Base-by-base conservation (phyloP, 2,888 invertebrate species). In the Lasioglossum villosulum region DNA sequence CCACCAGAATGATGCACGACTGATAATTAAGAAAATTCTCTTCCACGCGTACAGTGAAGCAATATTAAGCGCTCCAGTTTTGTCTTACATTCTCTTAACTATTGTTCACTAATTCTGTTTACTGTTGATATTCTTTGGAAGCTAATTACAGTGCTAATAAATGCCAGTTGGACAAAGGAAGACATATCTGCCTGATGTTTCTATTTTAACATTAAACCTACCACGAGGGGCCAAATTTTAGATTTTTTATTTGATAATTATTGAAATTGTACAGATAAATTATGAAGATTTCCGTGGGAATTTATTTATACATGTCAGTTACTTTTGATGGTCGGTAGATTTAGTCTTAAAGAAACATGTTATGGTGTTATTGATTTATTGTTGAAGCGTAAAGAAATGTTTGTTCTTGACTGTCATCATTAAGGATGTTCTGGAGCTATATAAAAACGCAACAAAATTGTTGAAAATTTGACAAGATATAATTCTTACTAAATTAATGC, bases 1-100 rank as follows among this genome's bases (percentile, higher is more conserved):
- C 23, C 5, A 42, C 63, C 37, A 14, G 37, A n/a, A 48, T 45
- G 72, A 72, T 80, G 66, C 52, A 75, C 70, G 70, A 16, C 74
- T 73, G 68, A 70, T 59, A 56, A 76, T 71, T 77, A 81, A 81
- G 84, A 73, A 84, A 77, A 70, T 81, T 39, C 77, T 78, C 77
- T 70, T 81, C 10, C 37, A 59, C 59, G 19, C n/a, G 19, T 4
- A 71, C 16, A 6, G 39, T 14, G 73, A 59, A 81, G 77, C 74
- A 59, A 75, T 80, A 80, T 80, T 75, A 83, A 83, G 63, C 80
- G 66, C 42, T 37, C 48, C 30, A 42, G 52, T 78, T 78, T 63
- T 27, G 42, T 78, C 78, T 68, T 68, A 68, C 42, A 27, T 39
- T 27, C 16, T 48, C 56, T 39, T 56, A 70, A 68, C 68, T 39